Base-by-base conservation (phyloP, 2,888 invertebrate species). In the Anticlea derivata region DNA sequence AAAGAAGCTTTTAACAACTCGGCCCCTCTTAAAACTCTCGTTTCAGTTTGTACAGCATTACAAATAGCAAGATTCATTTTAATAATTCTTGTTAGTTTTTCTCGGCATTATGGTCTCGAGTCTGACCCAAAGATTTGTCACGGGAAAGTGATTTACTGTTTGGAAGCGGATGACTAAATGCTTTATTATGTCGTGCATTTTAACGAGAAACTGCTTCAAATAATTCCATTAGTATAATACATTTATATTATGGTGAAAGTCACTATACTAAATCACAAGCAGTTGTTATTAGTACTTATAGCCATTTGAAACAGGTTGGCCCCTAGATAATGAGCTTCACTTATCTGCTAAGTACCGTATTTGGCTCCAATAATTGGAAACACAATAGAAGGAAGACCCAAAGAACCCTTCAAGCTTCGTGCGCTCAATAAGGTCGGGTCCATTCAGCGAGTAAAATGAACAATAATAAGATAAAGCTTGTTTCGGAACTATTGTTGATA, bases 401-500 rank as follows among this genome's bases (percentile, higher is more conserved):
- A 64, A 69, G 63, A 66, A 68, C 70, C 75, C 67, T 70, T 72
- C 55, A 37, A 68, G 60, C 57, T 63, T 64, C 53, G 52, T 58
- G 58, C 60, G 63, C 68, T 68, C 67, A 66, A 73, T 70, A 73
- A 70, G 65, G 70, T 64, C 63, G 66, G 61, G 51, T 48, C 63
- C 62, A 63, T 68, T 69, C 61, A 60, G 56, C 60, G 61, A 64
- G 71, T 69, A 68, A 73, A 73, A 67, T 74, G 68, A 72, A 68
- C 67, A 71, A 73, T 71, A 70, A 68, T 55, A 68, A 58, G 59
- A 66, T 67, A 67, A 66, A 65, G 57, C 65, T 66, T 68, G 71
- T 61, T 63, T 62, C 55, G 60, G 61, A 50, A 53, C 30, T 40
- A 30, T 29, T 22, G 17, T 45, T 44, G 37, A 23, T 20, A 23